Evolutionary conservation across 2,113 vertebrate species (phyloP).

Genomic region (Mustela nigripes): DNA sequence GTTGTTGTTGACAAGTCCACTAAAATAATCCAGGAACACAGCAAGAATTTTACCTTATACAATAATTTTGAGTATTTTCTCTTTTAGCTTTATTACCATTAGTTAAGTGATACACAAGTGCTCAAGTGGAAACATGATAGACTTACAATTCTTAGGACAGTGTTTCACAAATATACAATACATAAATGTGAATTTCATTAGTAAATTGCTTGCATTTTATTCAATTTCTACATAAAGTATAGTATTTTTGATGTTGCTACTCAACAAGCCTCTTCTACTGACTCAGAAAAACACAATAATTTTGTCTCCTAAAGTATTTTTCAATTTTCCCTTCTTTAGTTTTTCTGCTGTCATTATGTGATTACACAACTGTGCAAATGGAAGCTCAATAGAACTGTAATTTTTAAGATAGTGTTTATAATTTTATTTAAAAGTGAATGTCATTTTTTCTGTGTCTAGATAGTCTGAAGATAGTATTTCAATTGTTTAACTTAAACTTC

Average conservation of each 20-base stretch:
- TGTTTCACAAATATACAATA: conserved; percentile 3
- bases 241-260: neutral
- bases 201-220: conserved; percentile 56
- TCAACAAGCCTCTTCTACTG: conserved; percentile 50
- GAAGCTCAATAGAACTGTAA: conserved; percentile 3
- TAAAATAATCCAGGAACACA: conserved; percentile 36
- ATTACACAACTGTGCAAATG: conserved; percentile 40
- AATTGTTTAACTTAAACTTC: neutral
- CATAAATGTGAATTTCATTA: neutral
- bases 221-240: conserved; percentile 48
- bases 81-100: conserved; percentile 25
- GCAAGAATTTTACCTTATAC: conserved; percentile 5
- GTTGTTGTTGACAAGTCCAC: neutral
- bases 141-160: conserved; percentile 18
- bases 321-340: neutral
- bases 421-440: conserved; percentile 30
- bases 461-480: neutral
- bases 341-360: neutral
- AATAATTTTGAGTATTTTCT: conserved; percentile 40
- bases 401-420: conserved; percentile 37
- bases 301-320: conserved; percentile 46
- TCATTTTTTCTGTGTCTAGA: conserved; percentile 44
- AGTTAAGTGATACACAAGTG: neutral
- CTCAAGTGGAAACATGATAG: neutral
- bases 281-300: conserved; percentile 47